These are phyloP conservation scores for Lerista edwardsae DNA, from an alignment of 2,797 vertebrate genomes.

Conservation along the genomic window DNA sequence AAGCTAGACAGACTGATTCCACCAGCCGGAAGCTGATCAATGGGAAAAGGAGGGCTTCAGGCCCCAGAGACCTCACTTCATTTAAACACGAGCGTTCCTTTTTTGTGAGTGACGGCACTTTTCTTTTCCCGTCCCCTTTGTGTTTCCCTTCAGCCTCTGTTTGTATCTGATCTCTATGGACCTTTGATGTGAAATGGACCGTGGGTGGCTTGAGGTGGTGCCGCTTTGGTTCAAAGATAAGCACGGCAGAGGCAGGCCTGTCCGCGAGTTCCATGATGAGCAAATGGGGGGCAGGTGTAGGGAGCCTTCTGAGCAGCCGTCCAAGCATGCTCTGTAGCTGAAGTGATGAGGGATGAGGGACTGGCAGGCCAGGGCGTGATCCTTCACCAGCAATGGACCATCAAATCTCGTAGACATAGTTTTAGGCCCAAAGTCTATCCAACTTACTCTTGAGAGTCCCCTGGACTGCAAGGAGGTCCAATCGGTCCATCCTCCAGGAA, in stretches of 20 bases:
- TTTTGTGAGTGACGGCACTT: background rate
- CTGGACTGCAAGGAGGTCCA: too few species aligned
- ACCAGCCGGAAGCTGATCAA: background rate
- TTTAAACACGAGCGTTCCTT: background rate
- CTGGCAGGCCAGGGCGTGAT: background rate
- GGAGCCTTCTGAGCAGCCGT: background rate
- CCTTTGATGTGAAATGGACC: background rate
- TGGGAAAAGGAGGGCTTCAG: background rate
- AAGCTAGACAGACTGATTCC: background rate
- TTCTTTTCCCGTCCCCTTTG: too few species aligned
- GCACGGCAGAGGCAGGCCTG: background rate
- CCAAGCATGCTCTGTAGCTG: background rate
- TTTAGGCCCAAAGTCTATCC: too few species aligned
- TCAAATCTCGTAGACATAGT: background rate
- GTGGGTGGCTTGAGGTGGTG: background rate
- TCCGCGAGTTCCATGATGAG: background rate
- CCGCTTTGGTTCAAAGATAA: background rate
- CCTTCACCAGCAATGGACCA: background rate
- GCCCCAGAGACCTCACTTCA: background rate
- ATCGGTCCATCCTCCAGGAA: too few species aligned
- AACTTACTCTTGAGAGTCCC: too few species aligned
- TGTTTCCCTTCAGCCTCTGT: too few species aligned
- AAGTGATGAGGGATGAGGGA: background rate
- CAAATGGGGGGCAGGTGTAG: background rate
- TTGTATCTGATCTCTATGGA: background rate